These are phyloP conservation scores for Timema cristinae DNA, from an alignment of 2,888 invertebrate genomes.

Conservation along the genomic window DNA sequence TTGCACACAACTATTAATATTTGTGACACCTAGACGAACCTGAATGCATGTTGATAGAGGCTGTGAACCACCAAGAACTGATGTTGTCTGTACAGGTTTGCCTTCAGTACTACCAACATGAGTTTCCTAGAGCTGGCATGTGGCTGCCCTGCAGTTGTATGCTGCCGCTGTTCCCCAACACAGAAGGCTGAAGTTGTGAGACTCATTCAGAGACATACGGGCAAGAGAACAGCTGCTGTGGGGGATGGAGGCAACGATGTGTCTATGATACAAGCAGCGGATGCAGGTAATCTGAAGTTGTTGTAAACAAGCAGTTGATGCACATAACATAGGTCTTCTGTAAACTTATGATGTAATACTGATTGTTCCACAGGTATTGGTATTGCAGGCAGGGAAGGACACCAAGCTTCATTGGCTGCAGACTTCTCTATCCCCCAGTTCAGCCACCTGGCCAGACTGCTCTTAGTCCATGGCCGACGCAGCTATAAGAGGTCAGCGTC, in stretches of 20 bases:
- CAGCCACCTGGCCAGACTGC: constrained; percentile 72
- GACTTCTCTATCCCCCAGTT: constrained; percentile 95
- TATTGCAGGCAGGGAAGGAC: constrained; percentile 85
- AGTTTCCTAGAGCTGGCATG: constrained; percentile 70
- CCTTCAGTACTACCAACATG: constrained; percentile 65
- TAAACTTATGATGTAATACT: too few species aligned
- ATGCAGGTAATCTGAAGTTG: constrained; percentile 44
- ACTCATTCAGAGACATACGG: constrained; percentile 60
- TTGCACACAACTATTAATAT: too few species aligned
- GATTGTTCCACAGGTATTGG: constrained; percentile 60
- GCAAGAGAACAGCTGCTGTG: constrained; percentile 55
- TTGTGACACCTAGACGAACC: too few species aligned
- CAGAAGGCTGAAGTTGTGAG: constrained; percentile 67
- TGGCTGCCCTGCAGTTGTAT: constrained; percentile 68
- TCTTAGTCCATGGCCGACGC: constrained; percentile 89
- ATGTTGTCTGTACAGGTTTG: constrained; percentile 47
- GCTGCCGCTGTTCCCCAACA: constrained; percentile 69
- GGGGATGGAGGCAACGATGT: constrained; percentile 70
- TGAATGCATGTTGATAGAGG: too few species aligned
- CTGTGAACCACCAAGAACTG: too few species aligned
- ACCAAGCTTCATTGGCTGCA: constrained; percentile 92
- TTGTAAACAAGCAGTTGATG: neutral
- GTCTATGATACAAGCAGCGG: constrained; percentile 66
- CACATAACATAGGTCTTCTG: too few species aligned
- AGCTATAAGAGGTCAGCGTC: constrained; percentile 96